A percentile compares a stretch with the other conserved stretches of the same genome.
phyloP scores from a whole-genome alignment of 2,888 invertebrate genomes.

The Anoplius nigerrimus region DNA sequence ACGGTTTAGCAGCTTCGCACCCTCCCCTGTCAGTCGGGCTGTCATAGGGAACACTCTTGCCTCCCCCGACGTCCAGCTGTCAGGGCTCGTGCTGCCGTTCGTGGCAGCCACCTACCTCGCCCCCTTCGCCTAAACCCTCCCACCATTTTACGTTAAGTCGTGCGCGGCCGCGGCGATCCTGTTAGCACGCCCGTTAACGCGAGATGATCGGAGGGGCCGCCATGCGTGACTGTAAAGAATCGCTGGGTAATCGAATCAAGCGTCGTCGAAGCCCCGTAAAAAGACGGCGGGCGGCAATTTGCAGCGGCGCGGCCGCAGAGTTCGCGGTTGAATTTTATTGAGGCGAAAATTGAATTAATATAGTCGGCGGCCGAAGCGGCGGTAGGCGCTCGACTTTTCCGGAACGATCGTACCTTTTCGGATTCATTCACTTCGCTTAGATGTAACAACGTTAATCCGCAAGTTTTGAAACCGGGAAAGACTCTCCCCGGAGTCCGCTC shows the following conservation, averaged over 20 bases:
- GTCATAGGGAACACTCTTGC: slow-evolving; percentile 59
- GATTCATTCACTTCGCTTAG: no score
- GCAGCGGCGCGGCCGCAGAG: no score
- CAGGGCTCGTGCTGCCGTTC: slow-evolving; percentile 43
- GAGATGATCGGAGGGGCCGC: slow-evolving; percentile 10
- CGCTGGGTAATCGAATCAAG: slow-evolving; percentile 14
- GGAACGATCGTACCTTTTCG: no score
- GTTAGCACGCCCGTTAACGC: slow-evolving; percentile 11
- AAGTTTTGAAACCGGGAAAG: no score
- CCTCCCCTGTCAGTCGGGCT: slow-evolving; percentile 63
- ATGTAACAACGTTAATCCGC: no score
- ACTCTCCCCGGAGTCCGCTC: no score
- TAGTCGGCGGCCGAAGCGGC: slow-evolving; percentile 13
- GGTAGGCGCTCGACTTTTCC: no score
- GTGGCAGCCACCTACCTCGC: slow-evolving; percentile 33
- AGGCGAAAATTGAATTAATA: no score
- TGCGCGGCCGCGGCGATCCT: slow-evolving; percentile 26
- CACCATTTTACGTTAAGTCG: slow-evolving; percentile 9
- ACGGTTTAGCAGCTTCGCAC: slow-evolving; percentile 67
- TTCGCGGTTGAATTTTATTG: no score
- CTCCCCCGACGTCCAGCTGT: slow-evolving; percentile 60
- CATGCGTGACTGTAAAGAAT: slow-evolving; percentile 24
- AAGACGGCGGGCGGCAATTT: not conserved
- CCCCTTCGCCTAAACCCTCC: no score
- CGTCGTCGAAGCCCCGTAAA: not conserved